A percentile compares a stretch with the other conserved stretches of the same genome.
phyloP scores from a whole-genome alignment of 30 jellyfish, hydroid and myxozoan genomes.

The Calvadosia cruxmelitensis region DNA sequence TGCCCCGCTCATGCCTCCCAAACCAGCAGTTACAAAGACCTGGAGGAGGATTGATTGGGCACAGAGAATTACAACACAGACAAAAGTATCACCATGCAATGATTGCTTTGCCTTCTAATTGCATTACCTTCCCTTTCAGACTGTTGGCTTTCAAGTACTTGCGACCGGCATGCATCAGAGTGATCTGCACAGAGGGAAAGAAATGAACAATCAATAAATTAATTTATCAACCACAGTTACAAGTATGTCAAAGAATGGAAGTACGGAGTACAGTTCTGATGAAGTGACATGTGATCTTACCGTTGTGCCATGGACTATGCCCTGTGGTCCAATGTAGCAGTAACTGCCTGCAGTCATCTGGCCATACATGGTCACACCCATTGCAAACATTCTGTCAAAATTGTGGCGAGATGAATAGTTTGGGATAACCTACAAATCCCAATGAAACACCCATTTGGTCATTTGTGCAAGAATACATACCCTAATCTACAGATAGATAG shows the following conservation, averaged over 20 bases:
- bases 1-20: conserved; percentile 99
- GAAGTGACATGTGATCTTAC: too few species aligned
- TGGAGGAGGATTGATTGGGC: too few species aligned
- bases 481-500: too few species aligned
- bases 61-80: too few species aligned
- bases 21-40: conserved; percentile 89
- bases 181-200: conserved; percentile 28
- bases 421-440: conserved; percentile 67
- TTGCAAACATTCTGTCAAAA: conserved; percentile 83
- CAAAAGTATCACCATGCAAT: too few species aligned
- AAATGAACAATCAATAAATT: background rate
- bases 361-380: conserved; percentile 95
- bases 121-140: conserved; percentile 70
- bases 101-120: too few species aligned
- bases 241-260: too few species aligned
- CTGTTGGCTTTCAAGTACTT: conserved; percentile 66
- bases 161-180: conserved; percentile 90
- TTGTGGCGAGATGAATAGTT: conserved; percentile 69
- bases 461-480: too few species aligned
- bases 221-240: background rate
- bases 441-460: background rate
- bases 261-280: too few species aligned
- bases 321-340: conserved; percentile 98
- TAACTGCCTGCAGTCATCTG: conserved; percentile 99
- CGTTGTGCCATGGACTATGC: conserved; percentile 98